Evolutionary conservation across 2,113 vertebrate species (phyloP).

Genomic region (Pleuronectes platessa): DNA sequence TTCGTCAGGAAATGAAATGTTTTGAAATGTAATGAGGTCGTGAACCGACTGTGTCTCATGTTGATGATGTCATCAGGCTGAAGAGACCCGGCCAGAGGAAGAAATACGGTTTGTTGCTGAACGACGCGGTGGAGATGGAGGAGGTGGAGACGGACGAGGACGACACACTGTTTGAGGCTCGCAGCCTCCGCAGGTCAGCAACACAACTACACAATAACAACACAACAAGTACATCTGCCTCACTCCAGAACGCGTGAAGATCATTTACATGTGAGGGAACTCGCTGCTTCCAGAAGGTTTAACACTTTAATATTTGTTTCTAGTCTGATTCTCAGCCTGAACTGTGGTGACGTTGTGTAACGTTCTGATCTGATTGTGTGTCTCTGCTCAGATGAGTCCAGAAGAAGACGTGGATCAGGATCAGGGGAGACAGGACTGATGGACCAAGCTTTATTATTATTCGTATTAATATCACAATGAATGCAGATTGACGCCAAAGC

Average conservation of each 20-base stretch:
- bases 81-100: constrained; percentile 62
- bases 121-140: constrained; percentile 70
- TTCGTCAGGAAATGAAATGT: too few species aligned
- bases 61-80: constrained; percentile 46
- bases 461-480: background rate
- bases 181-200: constrained; percentile 72
- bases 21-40: background rate
- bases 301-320: background rate
- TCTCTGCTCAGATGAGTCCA: constrained; percentile 55
- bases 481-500: constrained; percentile 37
- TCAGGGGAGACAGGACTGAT: background rate
- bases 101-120: constrained; percentile 72
- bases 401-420: background rate
- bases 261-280: too few species aligned
- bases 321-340: background rate
- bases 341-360: too few species aligned
- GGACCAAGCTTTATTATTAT: constrained; percentile 37
- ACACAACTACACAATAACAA: background rate
- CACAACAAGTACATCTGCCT: background rate
- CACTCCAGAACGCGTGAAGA: too few species aligned
- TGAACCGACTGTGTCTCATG: background rate
- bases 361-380: background rate
- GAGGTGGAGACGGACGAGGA: constrained; percentile 70
- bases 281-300: too few species aligned
- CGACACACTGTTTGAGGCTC: constrained; percentile 73